Conservation (phyloP, 30 jellyfish, hydroid and myxozoan genomes). For the Cassiopea andromeda region DNA sequence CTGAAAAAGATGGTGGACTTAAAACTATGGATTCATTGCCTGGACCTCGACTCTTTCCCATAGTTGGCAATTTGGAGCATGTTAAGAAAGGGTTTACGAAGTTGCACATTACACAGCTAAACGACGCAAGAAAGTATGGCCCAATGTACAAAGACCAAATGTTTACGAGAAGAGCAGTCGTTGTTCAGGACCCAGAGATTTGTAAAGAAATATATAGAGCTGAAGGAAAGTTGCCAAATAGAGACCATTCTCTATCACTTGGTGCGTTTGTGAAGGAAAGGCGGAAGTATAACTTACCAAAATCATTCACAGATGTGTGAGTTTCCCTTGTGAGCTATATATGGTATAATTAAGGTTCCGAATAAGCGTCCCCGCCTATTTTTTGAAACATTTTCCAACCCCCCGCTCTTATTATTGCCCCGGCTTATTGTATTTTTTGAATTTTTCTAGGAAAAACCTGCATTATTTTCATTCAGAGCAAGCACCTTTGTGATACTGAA, state of each 20-base stretch:
- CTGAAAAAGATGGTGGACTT: background rate
- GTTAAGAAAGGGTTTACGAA: background rate
- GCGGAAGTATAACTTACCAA: background rate
- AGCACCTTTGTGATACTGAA: no score
- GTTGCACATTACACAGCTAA: background rate
- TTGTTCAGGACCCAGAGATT: conserved; percentile 18
- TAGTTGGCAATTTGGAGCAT: conserved; percentile 30
- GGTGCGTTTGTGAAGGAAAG: conserved; percentile 20
- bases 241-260: conserved; percentile 10
- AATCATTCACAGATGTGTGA: conserved; percentile 4
- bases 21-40: conserved; percentile 28
- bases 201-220: conserved; percentile 42
- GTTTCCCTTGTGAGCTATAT: background rate
- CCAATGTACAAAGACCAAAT: conserved; percentile 21
- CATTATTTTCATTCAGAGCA: no score
- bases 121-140: conserved; percentile 25
- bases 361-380: no score
- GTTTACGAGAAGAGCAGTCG: background rate
- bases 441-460: no score
- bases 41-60: conserved; percentile 42
- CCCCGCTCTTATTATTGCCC: no score
- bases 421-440: no score
- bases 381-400: no score
- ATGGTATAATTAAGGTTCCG: no score
- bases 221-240: conserved; percentile 49